Evolutionary conservation across 2,888 invertebrate genomes (phyloP), one percentile per base, ranked within the genome.

Genomic region (Eledona agricola): DNA sequence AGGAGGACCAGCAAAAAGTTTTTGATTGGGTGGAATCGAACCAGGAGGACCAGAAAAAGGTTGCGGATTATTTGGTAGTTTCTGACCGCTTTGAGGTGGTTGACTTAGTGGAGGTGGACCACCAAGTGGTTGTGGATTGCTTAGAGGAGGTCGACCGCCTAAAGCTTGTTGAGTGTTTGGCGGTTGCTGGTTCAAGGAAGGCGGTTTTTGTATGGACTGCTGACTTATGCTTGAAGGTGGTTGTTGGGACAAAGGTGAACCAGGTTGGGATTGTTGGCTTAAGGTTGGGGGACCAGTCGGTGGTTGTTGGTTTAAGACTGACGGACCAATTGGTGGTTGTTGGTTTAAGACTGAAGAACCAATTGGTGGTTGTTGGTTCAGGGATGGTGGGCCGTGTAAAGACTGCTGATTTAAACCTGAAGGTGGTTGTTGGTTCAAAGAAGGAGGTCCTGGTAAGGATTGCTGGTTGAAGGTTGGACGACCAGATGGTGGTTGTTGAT

Each of bases 281-380:
- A 16, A 7, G 7, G 26, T 4, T 26, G 5, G 26, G 4, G 4
- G 26, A 26, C 7, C 7, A 7, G 7, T 5, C 7, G 4, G 34
- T 5, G 3, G 34, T 19, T 51, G 46, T 45, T 50, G 43, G 35
- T 54, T 59, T 17, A 19, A 16, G 16, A 19, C 10, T 7, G 34
- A 10, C 15, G 5, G 5, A 19, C 20, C 20, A 19, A 19, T 19
- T 19, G 20, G 20, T 5, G 20, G 20, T 19, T 19, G 20, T 19
- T 19, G 20, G 4, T 19, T 4, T 19, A 19, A 19, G 5, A n/a
- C 4, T 19, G 20, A 5, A 19, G 20, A 19, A 19, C 20, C 20
- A 43, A 45, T 28, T 43, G 55, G 9, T 11, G 2, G 13, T 11
- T 31, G 31, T 15, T 2, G 9, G 1, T 35, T 16, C 1, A 12